phyloP scores from a whole-genome alignment of 2,797 vertebrate genomes.

The Sebastes oblongus region DNA sequence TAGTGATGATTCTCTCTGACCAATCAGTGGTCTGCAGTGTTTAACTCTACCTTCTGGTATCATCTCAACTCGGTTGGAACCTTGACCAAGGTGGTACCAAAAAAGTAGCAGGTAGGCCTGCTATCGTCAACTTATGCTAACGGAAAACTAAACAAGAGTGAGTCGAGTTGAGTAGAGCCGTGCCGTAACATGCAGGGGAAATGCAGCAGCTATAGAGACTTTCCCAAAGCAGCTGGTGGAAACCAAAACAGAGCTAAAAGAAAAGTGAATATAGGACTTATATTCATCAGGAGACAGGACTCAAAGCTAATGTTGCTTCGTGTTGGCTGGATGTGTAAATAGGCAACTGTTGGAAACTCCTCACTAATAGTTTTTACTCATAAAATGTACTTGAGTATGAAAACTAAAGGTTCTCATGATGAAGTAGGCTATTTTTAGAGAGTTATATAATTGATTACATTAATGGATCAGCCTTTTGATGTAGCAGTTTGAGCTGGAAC shows the following conservation, averaged over 20 bases:
- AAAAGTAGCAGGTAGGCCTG: background rate
- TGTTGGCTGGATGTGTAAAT: background rate
- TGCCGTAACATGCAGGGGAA: background rate
- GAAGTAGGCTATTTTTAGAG: background rate
- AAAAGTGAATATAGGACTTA: background rate
- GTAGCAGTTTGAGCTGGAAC: background rate
- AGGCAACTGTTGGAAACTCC: background rate
- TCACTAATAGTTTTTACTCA: no score
- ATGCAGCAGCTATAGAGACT: background rate
- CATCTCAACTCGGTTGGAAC: background rate
- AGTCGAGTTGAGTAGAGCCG: background rate
- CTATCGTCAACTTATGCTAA: background rate
- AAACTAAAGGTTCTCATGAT: background rate
- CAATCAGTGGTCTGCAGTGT: background rate
- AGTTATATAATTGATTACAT: background rate
- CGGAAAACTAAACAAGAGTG: background rate
- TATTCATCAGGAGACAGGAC: background rate
- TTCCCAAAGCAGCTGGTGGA: background rate
- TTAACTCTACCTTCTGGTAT: background rate
- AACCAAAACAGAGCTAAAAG: background rate
- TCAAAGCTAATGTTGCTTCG: background rate
- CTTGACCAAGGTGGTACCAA: background rate
- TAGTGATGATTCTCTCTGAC: background rate
- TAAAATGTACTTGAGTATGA: background rate
- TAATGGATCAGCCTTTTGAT: background rate